These are phyloP conservation scores for Listrodromus nycthemerus DNA, from an alignment of 2,888 invertebrate genomes.

Conservation along the genomic window DNA sequence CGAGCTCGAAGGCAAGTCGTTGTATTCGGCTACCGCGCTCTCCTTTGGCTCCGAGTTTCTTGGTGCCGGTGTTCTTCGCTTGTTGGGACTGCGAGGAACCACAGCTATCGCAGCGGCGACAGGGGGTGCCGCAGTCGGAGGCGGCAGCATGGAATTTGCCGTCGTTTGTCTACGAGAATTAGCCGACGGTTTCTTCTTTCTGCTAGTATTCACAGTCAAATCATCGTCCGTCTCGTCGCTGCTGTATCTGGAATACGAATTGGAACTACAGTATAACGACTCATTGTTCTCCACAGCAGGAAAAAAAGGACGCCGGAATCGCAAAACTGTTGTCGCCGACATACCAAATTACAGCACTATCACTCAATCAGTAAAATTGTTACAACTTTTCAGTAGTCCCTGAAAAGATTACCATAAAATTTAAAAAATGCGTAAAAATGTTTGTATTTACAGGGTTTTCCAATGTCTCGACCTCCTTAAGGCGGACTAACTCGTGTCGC, in stretches of 20 bases:
- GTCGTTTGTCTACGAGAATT: conserved; percentile 83
- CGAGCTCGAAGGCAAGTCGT: conserved; percentile 68
- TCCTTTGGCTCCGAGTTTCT: conserved; percentile 75
- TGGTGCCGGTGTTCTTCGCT: conserved; percentile 72
- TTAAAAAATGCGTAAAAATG: neutral
- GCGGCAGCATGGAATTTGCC: conserved; percentile 83
- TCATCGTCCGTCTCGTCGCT: conserved; percentile 85
- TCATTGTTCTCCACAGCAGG: neutral
- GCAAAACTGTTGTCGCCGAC: neutral
- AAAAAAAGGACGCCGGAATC: neutral
- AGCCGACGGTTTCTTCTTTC: conserved; percentile 85
- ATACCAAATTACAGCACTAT: neutral
- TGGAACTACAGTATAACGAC: neutral
- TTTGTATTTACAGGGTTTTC: neutral
- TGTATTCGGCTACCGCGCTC: conserved; percentile 67
- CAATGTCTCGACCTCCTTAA: neutral
- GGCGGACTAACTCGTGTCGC: neutral
- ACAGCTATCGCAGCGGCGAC: conserved; percentile 67
- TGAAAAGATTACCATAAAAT: neutral
- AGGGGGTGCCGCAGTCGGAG: conserved; percentile 66
- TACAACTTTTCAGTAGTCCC: neutral
- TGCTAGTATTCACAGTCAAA: conserved; percentile 80
- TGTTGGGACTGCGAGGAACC: conserved; percentile 73
- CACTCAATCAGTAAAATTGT: neutral
- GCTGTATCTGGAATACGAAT: conserved; percentile 77